Conservation (phyloP, 2,888 invertebrate genomes). For the Drosophila imparisetae region DNA sequence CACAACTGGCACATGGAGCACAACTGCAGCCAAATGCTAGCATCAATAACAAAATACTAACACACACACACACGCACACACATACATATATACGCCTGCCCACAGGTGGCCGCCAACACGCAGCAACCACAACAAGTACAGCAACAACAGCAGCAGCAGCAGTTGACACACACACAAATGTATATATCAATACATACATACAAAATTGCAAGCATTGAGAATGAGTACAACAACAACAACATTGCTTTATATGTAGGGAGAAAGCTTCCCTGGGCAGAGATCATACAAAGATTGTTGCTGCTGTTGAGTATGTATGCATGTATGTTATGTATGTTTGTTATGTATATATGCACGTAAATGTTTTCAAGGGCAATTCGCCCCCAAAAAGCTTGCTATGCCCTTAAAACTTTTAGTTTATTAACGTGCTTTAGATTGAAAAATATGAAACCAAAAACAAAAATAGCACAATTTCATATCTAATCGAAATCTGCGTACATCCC, state of each 20-base stretch:
- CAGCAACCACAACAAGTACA: constrained; percentile 27
- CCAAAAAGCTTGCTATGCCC: background rate
- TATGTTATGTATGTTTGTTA: background rate
- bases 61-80: background rate
- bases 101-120: constrained; percentile 61
- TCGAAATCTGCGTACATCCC: background rate
- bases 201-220: background rate
- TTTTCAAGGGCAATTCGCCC: background rate
- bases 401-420: background rate
- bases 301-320: background rate
- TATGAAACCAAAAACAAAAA: background rate
- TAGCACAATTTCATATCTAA: background rate
- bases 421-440: background rate
- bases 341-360: background rate
- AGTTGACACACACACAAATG: constrained; percentile 15
- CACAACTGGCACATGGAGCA: constrained; percentile 11
- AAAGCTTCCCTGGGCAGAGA: constrained; percentile 31
- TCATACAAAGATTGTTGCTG: constrained; percentile 15
- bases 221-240: background rate
- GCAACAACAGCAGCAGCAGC: constrained; percentile 13
- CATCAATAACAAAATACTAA: background rate
- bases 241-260: constrained; percentile 17
- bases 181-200: background rate
- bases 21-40: constrained; percentile 14
- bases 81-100: constrained; percentile 22